These are phyloP conservation scores for Lepetodrilus schrolli DNA, from an alignment of 2,888 invertebrate species.

Conservation along the genomic window DNA sequence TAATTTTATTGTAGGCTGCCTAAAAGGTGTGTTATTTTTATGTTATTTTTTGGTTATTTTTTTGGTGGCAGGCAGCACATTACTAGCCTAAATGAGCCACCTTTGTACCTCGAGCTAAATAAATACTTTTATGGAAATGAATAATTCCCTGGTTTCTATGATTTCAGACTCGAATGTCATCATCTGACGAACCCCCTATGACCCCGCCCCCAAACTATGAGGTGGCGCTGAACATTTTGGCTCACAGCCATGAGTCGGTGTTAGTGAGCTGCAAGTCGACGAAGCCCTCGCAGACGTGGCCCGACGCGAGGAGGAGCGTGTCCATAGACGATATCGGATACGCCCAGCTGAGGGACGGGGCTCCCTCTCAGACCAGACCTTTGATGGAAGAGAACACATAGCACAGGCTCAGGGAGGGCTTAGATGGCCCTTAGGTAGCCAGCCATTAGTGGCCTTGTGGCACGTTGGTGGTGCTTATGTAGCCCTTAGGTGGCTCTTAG, in stretches of 20 bases:
- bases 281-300: conserved; percentile 21
- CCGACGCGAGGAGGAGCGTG: conserved; percentile 38
- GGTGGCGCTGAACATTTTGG: conserved; percentile 60
- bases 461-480: no score
- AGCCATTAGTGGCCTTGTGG: no score
- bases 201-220: conserved; percentile 70
- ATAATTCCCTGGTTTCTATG: no score
- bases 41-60: no score
- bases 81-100: no score
- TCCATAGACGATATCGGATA: conserved; percentile 37
- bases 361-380: not conserved
- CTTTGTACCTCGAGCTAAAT: no score
- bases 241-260: conserved; percentile 63
- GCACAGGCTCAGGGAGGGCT: not conserved
- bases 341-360: not conserved
- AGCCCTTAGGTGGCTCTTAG: no score
- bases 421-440: no score
- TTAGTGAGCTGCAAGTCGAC: conserved; percentile 35
- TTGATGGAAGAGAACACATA: not conserved
- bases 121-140: no score
- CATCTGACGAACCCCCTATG: conserved; percentile 51
- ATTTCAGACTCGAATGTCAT: conserved; percentile 45
- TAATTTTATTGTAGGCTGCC: no score
- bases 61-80: no score
- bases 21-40: no score